These are phyloP conservation scores for Rotaria sp. DNA, from an alignment of 2,888 invertebrate genomes.

Conservation along the genomic window DNA sequence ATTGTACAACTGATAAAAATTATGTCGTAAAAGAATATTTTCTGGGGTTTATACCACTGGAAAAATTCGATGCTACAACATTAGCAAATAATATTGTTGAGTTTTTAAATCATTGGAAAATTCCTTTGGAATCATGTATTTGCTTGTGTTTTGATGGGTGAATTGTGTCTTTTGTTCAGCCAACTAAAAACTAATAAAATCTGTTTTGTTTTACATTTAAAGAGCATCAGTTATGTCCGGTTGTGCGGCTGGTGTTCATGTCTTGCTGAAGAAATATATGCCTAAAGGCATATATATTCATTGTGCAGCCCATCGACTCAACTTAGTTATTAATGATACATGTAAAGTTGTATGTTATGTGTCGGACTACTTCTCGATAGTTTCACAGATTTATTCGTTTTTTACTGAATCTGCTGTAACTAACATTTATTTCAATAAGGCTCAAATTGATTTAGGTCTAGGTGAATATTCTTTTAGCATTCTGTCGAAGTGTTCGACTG, in stretches of 20 bases:
- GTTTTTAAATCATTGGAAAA: background rate
- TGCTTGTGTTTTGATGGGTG: background rate
- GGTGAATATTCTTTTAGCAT: background rate
- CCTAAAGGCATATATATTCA: background rate
- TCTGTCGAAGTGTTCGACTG: background rate
- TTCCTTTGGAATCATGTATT: background rate
- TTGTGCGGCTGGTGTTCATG: background rate
- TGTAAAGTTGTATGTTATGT: conserved; percentile 11
- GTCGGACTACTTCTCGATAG: background rate
- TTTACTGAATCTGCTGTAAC: conserved; percentile 18
- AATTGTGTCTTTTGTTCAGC: background rate
- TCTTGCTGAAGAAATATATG: background rate
- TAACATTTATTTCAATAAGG: background rate
- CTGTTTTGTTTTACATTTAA: background rate
- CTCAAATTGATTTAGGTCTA: background rate
- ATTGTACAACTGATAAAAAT: background rate
- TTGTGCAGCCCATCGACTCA: background rate
- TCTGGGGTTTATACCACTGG: background rate
- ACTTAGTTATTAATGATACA: background rate
- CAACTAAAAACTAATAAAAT: too few relatives aligned
- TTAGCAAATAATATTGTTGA: background rate
- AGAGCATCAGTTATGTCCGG: background rate
- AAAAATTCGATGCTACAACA: background rate
- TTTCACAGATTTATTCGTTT: background rate
- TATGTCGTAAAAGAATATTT: background rate